Percentiles rank a stretch among this genome's conserved stretches.
Conservation (phyloP, 2,113 vertebrate species). For the Perca schrenkii region DNA sequence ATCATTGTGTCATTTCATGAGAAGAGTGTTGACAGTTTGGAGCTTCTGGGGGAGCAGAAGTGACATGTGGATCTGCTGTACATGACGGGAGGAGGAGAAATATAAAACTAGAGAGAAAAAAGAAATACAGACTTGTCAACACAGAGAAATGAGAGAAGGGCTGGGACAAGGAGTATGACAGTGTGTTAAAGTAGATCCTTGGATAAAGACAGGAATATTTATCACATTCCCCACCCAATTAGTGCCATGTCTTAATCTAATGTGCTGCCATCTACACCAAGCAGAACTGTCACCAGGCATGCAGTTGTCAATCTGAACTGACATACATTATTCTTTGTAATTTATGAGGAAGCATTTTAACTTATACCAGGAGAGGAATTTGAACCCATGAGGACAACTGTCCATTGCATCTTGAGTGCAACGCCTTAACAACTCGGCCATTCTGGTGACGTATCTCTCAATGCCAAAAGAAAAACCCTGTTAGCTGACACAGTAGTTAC, state of each 20-base stretch:
- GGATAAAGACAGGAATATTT: neutral
- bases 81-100: conserved; percentile 48
- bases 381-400: no score
- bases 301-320: no score
- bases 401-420: no score
- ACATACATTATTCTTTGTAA: no score
- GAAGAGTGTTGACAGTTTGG: conserved; percentile 47
- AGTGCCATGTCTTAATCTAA: no score
- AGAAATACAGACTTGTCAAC: neutral
- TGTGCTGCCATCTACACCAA: no score
- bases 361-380: no score
- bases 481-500: no score
- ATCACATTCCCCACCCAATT: neutral
- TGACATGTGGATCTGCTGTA: conserved; percentile 26
- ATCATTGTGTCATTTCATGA: conserved; percentile 38
- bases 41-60: conserved; percentile 28
- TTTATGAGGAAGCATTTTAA: no score
- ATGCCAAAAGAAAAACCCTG: accelerated
- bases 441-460: no score
- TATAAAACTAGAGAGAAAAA: neutral
- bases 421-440: no score
- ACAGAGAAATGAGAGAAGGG: neutral
- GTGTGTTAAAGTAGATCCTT: neutral
- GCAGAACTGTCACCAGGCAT: no score
- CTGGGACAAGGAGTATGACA: neutral